Conservation (phyloP, 2,888 invertebrate species). For the Lycia hirtaria region DNA sequence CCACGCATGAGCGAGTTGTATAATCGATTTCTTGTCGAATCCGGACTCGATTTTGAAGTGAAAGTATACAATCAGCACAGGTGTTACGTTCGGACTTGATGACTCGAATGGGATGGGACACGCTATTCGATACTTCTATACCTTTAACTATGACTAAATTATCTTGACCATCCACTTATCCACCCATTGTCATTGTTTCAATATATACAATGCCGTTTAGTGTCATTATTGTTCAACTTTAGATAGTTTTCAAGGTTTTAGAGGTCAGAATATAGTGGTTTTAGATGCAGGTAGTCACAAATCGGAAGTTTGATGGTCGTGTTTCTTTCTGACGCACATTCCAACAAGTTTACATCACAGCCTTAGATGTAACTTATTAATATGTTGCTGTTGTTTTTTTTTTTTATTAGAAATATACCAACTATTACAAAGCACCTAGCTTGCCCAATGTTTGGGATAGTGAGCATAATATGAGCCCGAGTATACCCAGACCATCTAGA, state of each 20-base stretch:
- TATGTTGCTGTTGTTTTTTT: too few species aligned
- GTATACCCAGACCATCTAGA: too few species aligned
- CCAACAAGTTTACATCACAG: constrained; percentile 5
- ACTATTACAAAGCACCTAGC: too few species aligned
- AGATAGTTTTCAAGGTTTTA: background rate
- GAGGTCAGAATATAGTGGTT: constrained; percentile 10
- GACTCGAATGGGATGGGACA: constrained; percentile 37
- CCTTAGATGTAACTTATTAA: too few species aligned
- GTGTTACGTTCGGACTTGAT: constrained; percentile 57
- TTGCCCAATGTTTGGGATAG: too few species aligned
- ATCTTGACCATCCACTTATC: background rate
- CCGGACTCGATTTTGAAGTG: constrained; percentile 70
- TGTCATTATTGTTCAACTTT: background rate
- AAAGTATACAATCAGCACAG: constrained; percentile 64
- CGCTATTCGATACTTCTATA: constrained; percentile 24
- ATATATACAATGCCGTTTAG: background rate
- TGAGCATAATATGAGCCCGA: too few species aligned
- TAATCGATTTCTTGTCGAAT: constrained; percentile 67
- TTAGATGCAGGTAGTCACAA: constrained; percentile 2
- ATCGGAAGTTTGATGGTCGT: constrained; percentile 9
- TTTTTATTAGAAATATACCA: too few species aligned
- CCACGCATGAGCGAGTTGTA: constrained; percentile 62
- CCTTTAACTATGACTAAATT: constrained; percentile 11
- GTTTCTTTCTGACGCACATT: constrained; percentile 8
- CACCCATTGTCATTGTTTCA: background rate